Evolutionary conservation across 1,140 invertebrate species (phyloP), one percentile per base, ranked within the genome.

Genomic region (Lasioglossum albipes): DNA sequence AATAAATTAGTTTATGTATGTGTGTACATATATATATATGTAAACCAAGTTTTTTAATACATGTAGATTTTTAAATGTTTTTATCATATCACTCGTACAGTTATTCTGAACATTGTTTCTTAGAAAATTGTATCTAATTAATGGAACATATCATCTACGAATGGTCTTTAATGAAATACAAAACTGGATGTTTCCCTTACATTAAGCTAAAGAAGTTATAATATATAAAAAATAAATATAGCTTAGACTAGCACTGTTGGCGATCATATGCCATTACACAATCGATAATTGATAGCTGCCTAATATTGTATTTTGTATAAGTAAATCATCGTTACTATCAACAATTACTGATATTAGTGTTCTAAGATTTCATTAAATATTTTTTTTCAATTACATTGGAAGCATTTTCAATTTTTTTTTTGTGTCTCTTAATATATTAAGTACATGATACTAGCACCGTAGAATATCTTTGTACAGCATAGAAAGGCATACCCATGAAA

Each of bases 241-340:
- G 87, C 91, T 93, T 92, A 93, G 91, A 93, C 92, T 93, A 92
- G 92, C 90, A 92, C 89, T 91, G 89, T 86, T 84, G 90, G 88
- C 89, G 86, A 87, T 81, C 77, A 77, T 18, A 68, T 83, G 89
- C 91, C 90, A 91, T 92, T 92, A 92, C 89, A 92, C 87, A 90
- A 90, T 88, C 74, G 64, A 87, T 87, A 90, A 83, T 89, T 87
- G 42, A 89, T 90, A 92, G 89, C 87, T 92, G 91, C 87, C 89
- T 89, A 90, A 88, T 91, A 90, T 92, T 89, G 87, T 79, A 88
- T 89, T 79, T 81, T 67, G 80, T 88, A 75, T 87, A 87, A 88
- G 87, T 89, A 91, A 89, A 87, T 89, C 86, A 85, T 87, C 74
- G 82, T 85, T 78, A 86, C 82, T 86, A 89, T 88, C 69, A 91